Conservation (phyloP, 2,113 vertebrate genomes). For the Falco punctatus region DNA sequence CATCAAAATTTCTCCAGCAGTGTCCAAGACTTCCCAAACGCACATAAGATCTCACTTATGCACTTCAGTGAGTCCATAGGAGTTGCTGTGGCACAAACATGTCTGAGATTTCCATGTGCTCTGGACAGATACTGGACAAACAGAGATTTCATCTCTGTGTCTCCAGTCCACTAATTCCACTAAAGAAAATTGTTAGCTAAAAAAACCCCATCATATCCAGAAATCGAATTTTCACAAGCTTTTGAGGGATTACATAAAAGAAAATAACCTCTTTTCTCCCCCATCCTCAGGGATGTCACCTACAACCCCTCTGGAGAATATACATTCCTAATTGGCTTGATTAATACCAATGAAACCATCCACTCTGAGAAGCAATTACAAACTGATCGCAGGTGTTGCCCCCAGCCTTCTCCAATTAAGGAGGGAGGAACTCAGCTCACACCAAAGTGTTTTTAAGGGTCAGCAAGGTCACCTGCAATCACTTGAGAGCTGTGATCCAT, state of each 20-base stretch:
- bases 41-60: fast-evolving
- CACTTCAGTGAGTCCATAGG: fast-evolving
- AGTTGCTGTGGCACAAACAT: background rate
- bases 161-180: background rate
- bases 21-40: background rate
- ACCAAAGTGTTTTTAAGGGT: background rate
- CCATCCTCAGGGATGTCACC: background rate
- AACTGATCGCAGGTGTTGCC: background rate
- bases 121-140: background rate
- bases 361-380: background rate
- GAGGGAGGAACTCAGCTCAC: background rate
- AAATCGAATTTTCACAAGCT: background rate
- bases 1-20: background rate
- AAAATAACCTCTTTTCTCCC: background rate
- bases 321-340: background rate
- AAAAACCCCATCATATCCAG: too few species aligned
- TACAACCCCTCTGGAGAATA: background rate
- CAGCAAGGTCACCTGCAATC: fast-evolving
- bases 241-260: background rate
- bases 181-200: background rate
- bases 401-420: background rate
- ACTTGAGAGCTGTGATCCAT: fast-evolving
- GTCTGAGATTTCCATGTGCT: background rate
- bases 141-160: background rate
- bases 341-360: background rate